These are phyloP conservation scores for Pangasianodon hypophthalmus DNA, from an alignment of 2,113 vertebrate species.

Conservation along the genomic window DNA sequence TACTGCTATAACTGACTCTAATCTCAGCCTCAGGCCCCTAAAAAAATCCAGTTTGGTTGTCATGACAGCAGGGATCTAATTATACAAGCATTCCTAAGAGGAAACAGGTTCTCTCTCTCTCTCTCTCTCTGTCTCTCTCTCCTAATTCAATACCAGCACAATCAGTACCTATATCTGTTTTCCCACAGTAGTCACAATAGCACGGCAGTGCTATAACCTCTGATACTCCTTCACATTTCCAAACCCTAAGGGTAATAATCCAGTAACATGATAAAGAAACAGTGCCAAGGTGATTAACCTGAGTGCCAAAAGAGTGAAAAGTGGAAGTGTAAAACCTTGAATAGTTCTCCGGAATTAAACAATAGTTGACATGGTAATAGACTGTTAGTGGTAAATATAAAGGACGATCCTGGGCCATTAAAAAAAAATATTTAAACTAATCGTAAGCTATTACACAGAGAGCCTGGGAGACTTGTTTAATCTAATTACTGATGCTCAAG, in stretches of 20 bases:
- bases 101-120: slow-evolving; percentile 57
- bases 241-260: neutral
- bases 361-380: slow-evolving; percentile 1
- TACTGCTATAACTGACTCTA: slow-evolving; percentile 66
- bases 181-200: neutral
- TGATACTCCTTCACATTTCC: neutral
- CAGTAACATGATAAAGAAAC: neutral
- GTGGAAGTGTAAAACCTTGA: neutral
- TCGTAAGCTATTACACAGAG: neutral
- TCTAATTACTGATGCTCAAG: neutral
- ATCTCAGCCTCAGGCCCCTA: slow-evolving; percentile 62
- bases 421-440: neutral
- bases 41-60: slow-evolving; percentile 68
- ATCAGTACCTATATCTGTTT: slow-evolving; percentile 18
- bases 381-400: neutral
- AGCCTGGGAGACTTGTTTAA: neutral
- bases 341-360: neutral
- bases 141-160: slow-evolving; percentile 30
- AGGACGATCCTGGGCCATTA: neutral
- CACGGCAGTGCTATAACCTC: neutral
- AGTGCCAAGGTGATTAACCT: neutral
- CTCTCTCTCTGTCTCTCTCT: slow-evolving; percentile 8
- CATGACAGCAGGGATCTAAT: slow-evolving; percentile 72
- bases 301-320: neutral
- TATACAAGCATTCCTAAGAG: slow-evolving; percentile 66